These are phyloP conservation scores for Pelusios castaneus DNA, from an alignment of 2,113 vertebrate genomes.

Conservation along the genomic window DNA sequence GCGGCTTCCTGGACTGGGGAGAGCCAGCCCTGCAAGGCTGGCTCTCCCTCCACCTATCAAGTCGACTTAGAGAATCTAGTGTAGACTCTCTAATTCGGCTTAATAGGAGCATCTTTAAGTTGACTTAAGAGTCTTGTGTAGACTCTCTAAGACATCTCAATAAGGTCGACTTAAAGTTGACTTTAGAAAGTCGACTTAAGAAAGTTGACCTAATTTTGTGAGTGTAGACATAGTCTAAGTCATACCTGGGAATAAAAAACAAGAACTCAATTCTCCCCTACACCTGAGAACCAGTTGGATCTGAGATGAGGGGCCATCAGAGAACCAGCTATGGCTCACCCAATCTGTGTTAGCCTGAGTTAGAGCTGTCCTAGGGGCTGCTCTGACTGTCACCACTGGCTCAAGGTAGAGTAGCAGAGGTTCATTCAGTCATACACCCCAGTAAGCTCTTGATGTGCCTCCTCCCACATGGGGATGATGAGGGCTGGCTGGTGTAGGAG, in stretches of 20 bases:
- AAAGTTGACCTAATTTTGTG: no score
- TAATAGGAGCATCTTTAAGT: no score
- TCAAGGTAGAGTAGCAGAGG: not conserved
- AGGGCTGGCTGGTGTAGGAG: slow-evolving; percentile 17
- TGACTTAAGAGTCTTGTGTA: no score
- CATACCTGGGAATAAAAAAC: not conserved
- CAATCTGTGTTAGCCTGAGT: not conserved
- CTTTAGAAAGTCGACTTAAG: no score
- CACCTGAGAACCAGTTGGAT: not conserved
- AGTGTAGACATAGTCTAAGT: no score
- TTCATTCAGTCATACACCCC: not conserved
- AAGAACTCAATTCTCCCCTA: not conserved
- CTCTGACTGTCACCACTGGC: not conserved
- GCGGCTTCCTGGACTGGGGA: no score
- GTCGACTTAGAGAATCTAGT: no score
- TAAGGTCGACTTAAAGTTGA: no score
- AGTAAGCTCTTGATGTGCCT: not conserved
- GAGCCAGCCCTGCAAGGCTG: no score
- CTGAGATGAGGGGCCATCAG: not conserved
- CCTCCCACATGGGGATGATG: not conserved
- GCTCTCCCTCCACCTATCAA: no score
- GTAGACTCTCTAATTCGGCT: no score
- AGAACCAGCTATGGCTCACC: not conserved
- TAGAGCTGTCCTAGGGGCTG: not conserved
- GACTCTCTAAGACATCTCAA: no score